Base-by-base conservation (phyloP, 1,140 invertebrate species). In the Drosophila ironensis region DNA sequence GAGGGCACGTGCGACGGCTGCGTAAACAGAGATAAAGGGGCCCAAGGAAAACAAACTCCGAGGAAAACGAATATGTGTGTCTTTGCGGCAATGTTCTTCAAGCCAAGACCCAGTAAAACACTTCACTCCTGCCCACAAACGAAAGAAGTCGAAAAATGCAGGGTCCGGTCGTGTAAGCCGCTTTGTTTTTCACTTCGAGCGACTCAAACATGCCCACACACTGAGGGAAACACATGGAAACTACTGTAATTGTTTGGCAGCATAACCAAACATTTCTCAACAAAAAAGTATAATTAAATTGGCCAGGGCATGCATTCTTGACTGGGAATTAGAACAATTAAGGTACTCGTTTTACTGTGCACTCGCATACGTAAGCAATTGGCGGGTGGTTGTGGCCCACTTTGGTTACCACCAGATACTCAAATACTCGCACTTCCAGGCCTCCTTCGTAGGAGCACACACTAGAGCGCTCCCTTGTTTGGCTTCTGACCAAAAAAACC, bases 401-500 rank as follows among this genome's bases (percentile, higher is more conserved):
- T 78, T 84, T 74, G 60, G 45, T 48, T 59, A 68, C 51, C 50
- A 24, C 33, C 47, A 56, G 25, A 20, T 28, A 12, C 56, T 45
- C 40, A 45, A 41, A 40, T 61, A 33, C 30, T 33, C 30, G 30
- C 11, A 33, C 30, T 33, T n/a, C n/a, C 25, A 27, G 25, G 7
- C 8, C 7, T 27, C 8, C 53, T 27, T 50, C 27, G 47, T 56
- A 19, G 33, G 20, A 52, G 44, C 28, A 16, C 11, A 20, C 56
- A 71, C 46, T 33, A 37, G 60, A 73, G 61, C 46, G 45, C 46
- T 69, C 37, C 28, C 56, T 84, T 84, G 80, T 84, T 54, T 74
- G 78, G 78, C 78, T 84, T 84, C 78, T 84, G 57, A 84, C 78
- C 78, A 84, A 84, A 84, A 80, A 78, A 86, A 78, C 78, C 80